A percentile compares a stretch with the other conserved stretches of the same genome.
These are phyloP conservation scores for Psophia crepitans DNA, from an alignment of 2,113 vertebrate genomes.

Conservation along the genomic window DNA sequence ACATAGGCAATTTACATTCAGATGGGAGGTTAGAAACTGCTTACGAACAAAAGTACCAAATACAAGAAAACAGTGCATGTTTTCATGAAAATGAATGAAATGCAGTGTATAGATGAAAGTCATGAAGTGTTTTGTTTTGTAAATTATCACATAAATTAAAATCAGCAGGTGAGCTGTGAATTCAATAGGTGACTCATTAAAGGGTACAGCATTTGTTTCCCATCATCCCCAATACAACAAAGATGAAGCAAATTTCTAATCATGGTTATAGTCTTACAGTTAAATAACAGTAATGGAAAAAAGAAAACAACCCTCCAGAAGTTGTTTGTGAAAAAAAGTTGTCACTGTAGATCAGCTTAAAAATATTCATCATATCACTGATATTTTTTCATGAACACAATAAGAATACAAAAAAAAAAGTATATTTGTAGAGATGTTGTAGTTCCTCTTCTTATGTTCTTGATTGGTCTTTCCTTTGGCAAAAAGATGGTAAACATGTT, in stretches of 20 bases:
- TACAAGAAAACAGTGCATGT: background rate
- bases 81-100: background rate
- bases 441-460: background rate
- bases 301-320: background rate
- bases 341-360: background rate
- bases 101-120: background rate
- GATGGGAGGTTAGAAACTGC: background rate
- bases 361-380: background rate
- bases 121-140: background rate
- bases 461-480: background rate
- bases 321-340: background rate
- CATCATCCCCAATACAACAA: background rate
- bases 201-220: background rate
- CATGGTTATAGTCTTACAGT: background rate
- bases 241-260: background rate
- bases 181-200: background rate
- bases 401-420: background rate
- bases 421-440: background rate
- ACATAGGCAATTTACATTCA: constrained; percentile 8
- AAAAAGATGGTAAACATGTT: background rate
- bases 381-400: background rate
- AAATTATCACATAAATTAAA: constrained; percentile 11
- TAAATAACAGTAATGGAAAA: background rate
- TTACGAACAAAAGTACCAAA: background rate
- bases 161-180: background rate